Evolutionary conservation across 2,113 vertebrate species (phyloP).

Genomic region (Grammomys dolichurus): DNA sequence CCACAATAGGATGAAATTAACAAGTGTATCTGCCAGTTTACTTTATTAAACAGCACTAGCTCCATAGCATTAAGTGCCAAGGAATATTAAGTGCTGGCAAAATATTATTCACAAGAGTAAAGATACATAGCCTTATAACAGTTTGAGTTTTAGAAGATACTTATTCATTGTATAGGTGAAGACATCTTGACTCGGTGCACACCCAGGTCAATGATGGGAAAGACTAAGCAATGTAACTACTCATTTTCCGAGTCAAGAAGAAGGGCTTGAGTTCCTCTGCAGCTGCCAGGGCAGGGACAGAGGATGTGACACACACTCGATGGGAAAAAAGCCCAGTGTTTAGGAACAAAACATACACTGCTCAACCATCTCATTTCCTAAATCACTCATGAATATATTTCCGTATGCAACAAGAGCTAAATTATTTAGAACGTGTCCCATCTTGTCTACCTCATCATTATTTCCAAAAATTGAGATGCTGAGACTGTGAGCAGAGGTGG

Average conservation of each 20-base stretch:
- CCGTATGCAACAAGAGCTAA: conserved; percentile 26
- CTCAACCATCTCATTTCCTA: conserved; percentile 64
- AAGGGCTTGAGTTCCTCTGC: background rate
- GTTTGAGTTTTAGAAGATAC: background rate
- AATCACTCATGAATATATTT: conserved; percentile 66
- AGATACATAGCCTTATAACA: background rate
- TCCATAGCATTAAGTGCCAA: background rate
- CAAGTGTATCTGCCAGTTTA: conserved; percentile 29
- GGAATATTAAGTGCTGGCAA: conserved; percentile 28
- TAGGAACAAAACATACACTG: conserved; percentile 23
- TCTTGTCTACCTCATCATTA: conserved; percentile 39
- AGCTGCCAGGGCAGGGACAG: conserved; percentile 11
- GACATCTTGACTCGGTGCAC: background rate
- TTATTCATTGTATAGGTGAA: background rate
- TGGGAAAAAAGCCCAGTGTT: conserved; percentile 59
- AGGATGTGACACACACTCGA: background rate
- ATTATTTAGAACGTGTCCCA: conserved; percentile 35
- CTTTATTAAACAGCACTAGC: background rate
- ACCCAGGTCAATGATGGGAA: background rate
- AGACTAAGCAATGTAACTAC: background rate
- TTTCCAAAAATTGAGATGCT: conserved; percentile 10
- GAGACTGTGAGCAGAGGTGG: background rate
- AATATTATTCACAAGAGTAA: conserved; percentile 33
- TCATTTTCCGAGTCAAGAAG: background rate
- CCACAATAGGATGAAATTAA: conserved; percentile 46